A percentile compares a stretch with the other conserved stretches of the same genome.
Evolutionary conservation across 2,113 vertebrate genomes (phyloP).

Genomic region (Lutjanus erythropterus): DNA sequence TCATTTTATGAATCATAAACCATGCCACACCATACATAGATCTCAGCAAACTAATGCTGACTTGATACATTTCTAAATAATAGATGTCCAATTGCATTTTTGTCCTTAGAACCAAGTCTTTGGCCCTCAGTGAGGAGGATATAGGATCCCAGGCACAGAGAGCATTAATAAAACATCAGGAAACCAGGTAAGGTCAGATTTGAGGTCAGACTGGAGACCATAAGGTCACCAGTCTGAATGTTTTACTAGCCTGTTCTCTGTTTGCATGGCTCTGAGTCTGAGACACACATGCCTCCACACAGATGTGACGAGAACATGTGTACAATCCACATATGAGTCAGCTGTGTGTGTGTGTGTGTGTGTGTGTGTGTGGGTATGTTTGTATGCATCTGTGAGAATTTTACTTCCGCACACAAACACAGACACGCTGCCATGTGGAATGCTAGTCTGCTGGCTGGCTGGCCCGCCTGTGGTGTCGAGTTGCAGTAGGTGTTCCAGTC

Average conservation of each 20-base stretch:
- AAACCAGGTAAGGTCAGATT: slow-evolving; percentile 67
- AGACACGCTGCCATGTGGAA: slow-evolving; percentile 64
- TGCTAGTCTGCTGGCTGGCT: slow-evolving; percentile 36
- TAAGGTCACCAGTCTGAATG: slow-evolving; percentile 42
- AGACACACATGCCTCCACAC: slow-evolving; percentile 1
- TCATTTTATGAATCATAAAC: slow-evolving; percentile 22
- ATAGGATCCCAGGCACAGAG: not conserved
- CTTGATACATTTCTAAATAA: slow-evolving; percentile 27
- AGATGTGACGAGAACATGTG: not conserved
- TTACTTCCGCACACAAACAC: slow-evolving; percentile 47
- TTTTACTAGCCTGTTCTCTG: slow-evolving; percentile 23
- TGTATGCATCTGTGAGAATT: slow-evolving; percentile 43
- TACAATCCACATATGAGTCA: slow-evolving; percentile 31
- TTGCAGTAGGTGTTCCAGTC: slow-evolving; percentile 75
- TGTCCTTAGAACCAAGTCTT: not conserved
- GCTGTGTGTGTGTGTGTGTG: slow-evolving; percentile 37
- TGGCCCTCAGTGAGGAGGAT: not conserved
- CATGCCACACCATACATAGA: not conserved
- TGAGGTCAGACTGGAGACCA: slow-evolving; percentile 60
- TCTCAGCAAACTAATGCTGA: not conserved
- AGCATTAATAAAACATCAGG: slow-evolving; percentile 57
- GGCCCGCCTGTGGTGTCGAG: slow-evolving; percentile 57
- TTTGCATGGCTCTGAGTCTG: slow-evolving; percentile 35
- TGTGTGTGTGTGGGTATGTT: slow-evolving; percentile 23
- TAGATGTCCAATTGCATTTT: not conserved